Evolutionary conservation across 2,113 vertebrate species (phyloP).

Genomic region (Theropithecus gelada): DNA sequence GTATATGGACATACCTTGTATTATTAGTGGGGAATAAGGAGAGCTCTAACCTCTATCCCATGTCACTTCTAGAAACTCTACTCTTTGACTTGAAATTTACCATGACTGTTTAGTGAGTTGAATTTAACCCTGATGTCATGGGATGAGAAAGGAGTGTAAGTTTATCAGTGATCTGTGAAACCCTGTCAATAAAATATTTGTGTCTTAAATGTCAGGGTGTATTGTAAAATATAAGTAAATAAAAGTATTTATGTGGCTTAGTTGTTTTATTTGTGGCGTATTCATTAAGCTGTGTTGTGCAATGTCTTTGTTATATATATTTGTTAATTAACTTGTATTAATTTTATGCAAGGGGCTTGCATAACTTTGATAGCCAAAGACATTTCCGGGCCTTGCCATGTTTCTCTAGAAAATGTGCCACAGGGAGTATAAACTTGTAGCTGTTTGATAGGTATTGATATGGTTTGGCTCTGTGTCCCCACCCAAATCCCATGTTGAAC

Average conservation of each 20-base stretch:
- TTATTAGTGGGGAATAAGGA: background rate
- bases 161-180: constrained; percentile 18
- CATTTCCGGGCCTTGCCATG: background rate
- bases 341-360: background rate
- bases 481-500: too few relatives aligned
- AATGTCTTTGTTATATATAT: background rate
- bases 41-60: accelerated
- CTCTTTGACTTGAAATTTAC: background rate
- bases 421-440: background rate
- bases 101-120: background rate
- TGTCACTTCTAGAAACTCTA: background rate
- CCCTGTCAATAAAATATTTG: constrained; percentile 27
- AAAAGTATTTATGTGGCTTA: background rate
- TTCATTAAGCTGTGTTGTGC: background rate
- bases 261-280: constrained; percentile 33
- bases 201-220: background rate
- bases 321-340: constrained; percentile 3
- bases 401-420: constrained; percentile 4
- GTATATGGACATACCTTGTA: background rate
- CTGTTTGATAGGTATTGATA: background rate
- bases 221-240: too few relatives aligned
- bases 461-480: too few relatives aligned
- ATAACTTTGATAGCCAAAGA: background rate
- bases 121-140: background rate
- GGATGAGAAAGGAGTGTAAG: background rate